These are phyloP conservation scores for Acanthurus tractus DNA, from an alignment of 2,797 vertebrate genomes.

Conservation along the genomic window DNA sequence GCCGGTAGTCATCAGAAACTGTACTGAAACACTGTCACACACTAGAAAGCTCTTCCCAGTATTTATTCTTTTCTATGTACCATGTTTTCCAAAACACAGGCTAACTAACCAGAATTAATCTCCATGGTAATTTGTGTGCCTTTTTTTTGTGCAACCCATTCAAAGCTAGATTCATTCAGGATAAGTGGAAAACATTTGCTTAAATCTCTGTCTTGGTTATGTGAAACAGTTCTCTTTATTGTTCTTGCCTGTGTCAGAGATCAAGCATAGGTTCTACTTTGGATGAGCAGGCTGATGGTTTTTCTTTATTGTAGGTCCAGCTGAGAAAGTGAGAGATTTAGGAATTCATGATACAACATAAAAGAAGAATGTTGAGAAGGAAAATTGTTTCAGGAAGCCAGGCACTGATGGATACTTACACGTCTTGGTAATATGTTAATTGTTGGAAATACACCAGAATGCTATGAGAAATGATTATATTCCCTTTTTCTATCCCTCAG, in stretches of 20 bases:
- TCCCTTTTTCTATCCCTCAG: neutral
- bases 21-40: too few relatives aligned
- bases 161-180: too few relatives aligned
- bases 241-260: slow-evolving; percentile 29
- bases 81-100: too few relatives aligned
- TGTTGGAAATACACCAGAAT: neutral
- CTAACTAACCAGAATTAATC: too few relatives aligned
- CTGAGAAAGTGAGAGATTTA: neutral
- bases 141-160: too few relatives aligned
- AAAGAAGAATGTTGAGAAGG: neutral
- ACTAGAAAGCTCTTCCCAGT: too few relatives aligned
- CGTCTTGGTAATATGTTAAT: neutral
- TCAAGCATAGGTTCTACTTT: slow-evolving; percentile 36
- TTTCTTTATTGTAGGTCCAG: slow-evolving; percentile 24
- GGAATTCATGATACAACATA: slow-evolving; percentile 6
- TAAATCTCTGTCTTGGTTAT: too few relatives aligned
- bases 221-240: slow-evolving; percentile 7
- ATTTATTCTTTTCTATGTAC: too few relatives aligned
- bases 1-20: too few relatives aligned
- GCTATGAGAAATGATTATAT: neutral
- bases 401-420: neutral
- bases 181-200: too few relatives aligned
- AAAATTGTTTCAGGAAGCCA: neutral
- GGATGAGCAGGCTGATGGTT: slow-evolving; percentile 50
- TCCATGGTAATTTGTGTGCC: too few relatives aligned